These are phyloP conservation scores for Cantharis lateralis DNA, from an alignment of 2,888 invertebrate genomes.

Conservation along the genomic window DNA sequence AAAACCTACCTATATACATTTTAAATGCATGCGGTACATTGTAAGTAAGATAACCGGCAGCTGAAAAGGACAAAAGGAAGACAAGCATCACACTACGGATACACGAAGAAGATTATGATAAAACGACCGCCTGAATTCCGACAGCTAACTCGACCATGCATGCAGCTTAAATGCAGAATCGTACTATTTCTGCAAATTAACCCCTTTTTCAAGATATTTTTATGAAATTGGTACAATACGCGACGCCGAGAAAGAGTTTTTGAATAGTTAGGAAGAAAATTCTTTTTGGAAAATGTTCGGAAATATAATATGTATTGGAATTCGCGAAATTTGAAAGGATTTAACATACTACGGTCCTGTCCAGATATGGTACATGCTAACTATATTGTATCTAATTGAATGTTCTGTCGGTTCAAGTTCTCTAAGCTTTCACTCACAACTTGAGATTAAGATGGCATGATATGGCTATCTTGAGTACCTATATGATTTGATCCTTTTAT, in stretches of 20 bases:
- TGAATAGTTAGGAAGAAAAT: background rate
- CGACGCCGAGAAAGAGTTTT: background rate
- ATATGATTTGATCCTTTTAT: conserved; percentile 23
- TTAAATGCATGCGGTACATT: conserved; percentile 4
- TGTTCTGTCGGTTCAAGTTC: conserved; percentile 44
- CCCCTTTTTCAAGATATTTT: background rate
- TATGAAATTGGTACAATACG: background rate
- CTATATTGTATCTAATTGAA: conserved; percentile 45
- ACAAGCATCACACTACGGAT: conserved; percentile 36
- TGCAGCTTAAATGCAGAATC: conserved; percentile 11
- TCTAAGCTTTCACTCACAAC: conserved; percentile 39
- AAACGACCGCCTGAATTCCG: conserved; percentile 34
- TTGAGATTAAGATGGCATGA: conserved; percentile 50
- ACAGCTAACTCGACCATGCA: conserved; percentile 35
- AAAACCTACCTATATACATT: background rate
- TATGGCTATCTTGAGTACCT: conserved; percentile 43
- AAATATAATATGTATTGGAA: background rate
- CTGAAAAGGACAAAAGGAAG: conserved; percentile 35
- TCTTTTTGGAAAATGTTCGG: background rate
- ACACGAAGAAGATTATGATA: conserved; percentile 36
- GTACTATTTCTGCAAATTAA: background rate
- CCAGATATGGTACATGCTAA: conserved; percentile 33
- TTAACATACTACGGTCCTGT: conserved; percentile 13
- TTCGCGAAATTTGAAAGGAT: background rate
- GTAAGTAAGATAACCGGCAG: conserved; percentile 28